Conservation (phyloP, 2,888 invertebrate species). For the Clostera curtula region DNA sequence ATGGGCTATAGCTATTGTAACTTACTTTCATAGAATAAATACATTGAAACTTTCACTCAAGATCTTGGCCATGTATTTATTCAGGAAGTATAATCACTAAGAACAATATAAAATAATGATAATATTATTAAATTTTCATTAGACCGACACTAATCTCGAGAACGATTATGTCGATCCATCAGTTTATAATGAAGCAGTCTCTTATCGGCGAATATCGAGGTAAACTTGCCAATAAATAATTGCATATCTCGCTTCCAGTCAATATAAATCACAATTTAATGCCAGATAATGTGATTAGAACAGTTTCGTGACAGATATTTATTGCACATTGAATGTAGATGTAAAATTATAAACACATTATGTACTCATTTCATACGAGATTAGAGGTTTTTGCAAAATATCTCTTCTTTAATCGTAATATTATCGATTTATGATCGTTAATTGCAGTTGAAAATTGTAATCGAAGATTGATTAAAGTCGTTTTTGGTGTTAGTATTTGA, state of each 20-base stretch:
- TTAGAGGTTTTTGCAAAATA: slow-evolving; percentile 6
- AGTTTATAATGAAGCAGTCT: slow-evolving; percentile 25
- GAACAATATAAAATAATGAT: no score
- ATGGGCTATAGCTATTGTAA: no score
- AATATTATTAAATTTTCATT: no score
- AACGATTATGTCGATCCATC: slow-evolving; percentile 31
- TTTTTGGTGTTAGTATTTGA: no score
- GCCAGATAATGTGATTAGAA: slow-evolving; percentile 40
- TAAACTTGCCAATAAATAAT: slow-evolving; percentile 30
- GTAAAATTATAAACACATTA: slow-evolving; percentile 22
- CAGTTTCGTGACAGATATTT: slow-evolving; percentile 47
- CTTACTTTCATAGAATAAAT: no score
- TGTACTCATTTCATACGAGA: slow-evolving; percentile 13
- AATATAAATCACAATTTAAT: slow-evolving; percentile 54
- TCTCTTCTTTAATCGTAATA: slow-evolving; percentile 1
- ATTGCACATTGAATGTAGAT: slow-evolving; percentile 23
- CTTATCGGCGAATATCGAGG: slow-evolving; percentile 16
- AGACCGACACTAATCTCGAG: no score
- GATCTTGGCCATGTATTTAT: no score
- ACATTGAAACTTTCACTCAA: no score
- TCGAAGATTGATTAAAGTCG: no score
- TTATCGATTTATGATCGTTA: slow-evolving; percentile 1
- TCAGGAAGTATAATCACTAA: no score
- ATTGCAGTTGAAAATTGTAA: no score
- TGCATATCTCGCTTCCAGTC: slow-evolving; percentile 27